phyloP scores from a whole-genome alignment of 2,797 vertebrate genomes.

The Rhabdomys pumilio region DNA sequence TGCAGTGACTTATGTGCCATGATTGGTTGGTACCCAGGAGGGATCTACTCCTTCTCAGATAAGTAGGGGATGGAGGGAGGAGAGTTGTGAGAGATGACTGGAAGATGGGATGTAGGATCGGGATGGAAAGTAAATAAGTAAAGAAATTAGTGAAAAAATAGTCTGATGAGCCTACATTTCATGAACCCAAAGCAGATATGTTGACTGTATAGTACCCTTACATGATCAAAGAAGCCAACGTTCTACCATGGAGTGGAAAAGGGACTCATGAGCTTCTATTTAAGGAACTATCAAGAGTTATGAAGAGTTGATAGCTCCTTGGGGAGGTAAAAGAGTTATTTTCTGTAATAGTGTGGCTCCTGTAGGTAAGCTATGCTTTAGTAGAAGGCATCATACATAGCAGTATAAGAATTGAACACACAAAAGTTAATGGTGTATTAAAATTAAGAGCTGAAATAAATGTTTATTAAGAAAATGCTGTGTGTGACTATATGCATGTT shows the following conservation, averaged over 20 bases:
- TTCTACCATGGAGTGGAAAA: neutral
- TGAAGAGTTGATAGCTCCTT: neutral
- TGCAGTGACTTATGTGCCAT: too few relatives aligned
- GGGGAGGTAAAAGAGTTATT: too few relatives aligned
- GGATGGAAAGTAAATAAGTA: too few relatives aligned
- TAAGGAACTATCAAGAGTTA: too few relatives aligned
- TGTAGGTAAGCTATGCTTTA: too few relatives aligned
- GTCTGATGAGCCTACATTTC: neutral
- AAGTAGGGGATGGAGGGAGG: too few relatives aligned
- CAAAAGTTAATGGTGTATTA: neutral
- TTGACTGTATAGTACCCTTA: neutral
- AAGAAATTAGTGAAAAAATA: neutral
- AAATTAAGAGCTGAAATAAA: neutral
- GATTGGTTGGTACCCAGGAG: too few relatives aligned
- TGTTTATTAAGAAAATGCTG: neutral
- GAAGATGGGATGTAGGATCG: too few relatives aligned
- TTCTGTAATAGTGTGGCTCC: neutral
- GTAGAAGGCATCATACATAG: neutral
- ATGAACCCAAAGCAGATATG: neutral
- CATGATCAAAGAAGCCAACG: neutral
- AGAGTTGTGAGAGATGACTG: too few relatives aligned
- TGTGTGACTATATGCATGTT: neutral
- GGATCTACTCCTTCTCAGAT: too few relatives aligned
- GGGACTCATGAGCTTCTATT: accelerated
- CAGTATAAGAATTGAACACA: neutral